Evolutionary conservation across 1,140 invertebrate genomes (phyloP), one percentile per base, ranked within the genome.

Genomic region (Diachasma alloeum): DNA sequence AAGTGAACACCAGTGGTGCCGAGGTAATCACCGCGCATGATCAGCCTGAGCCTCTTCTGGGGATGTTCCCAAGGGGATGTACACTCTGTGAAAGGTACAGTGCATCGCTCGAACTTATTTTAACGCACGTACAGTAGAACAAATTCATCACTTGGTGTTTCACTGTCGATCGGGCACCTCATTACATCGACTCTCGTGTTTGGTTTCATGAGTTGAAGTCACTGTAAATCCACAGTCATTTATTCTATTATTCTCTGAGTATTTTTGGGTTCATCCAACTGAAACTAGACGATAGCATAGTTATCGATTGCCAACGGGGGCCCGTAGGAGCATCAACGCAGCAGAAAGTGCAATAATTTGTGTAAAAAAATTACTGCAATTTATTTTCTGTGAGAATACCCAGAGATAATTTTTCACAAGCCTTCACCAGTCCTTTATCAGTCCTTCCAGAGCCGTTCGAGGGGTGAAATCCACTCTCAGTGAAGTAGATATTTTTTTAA

Each of bases 21-120:
- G 71, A 17, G 56, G 19, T 72, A 42, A n/a, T 56, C 0, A 71
- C 48, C 39, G 78, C 78, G 78, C 78, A 79, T 79, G 78, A 74
- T 72, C 31, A 5, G 19, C n/a, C 44, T 0, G 15, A 48, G 19
- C 37, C 37, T 46, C n/a, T 72, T 53, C 71, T 26, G 71, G 48
- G 48, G 42, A 72, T 72, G 70, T 31, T 72, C 36, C 4, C 22
- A 48, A 39, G 31, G 31, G 44, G 66, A 48, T 56, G 74, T 48
- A 24, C 22, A 31, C 31, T 31, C 31, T 31, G 19, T 11, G 13
- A 36, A 68, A 31, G 42, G 24, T 22, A 37, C 44, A 75, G 44
- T 70, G 44, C 36, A 75, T 70, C 66, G 66, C 66, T 70, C 67
- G 37, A 69, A 26, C 66, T 69, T 67, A 31, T 75, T 75, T 70